Percentiles rank a stretch among this genome's conserved stretches.
Evolutionary conservation across 92 coral and sea anemone genomes (phyloP).

Genomic region (Phenganax marumi): DNA sequence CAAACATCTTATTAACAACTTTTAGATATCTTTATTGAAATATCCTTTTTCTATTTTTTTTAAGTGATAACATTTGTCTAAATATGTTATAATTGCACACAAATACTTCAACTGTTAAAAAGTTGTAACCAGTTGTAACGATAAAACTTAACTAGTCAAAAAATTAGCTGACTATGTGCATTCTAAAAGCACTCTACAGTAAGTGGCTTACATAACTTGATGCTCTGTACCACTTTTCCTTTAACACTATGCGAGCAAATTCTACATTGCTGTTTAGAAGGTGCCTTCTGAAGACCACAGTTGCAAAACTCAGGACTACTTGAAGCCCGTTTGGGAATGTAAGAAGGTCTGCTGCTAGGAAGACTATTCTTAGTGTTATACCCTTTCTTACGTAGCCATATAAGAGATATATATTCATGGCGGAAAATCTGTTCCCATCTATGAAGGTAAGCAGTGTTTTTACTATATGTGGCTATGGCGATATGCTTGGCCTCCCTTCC

Average conservation of each 20-base stretch:
- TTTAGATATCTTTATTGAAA: too few species aligned
- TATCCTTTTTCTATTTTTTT: not conserved
- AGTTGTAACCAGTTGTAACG: not conserved
- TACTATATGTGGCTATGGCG: constrained; percentile 21
- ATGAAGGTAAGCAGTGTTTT: constrained; percentile 21
- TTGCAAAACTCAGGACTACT: constrained; percentile 49
- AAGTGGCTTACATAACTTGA: not conserved
- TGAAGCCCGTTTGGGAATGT: constrained; percentile 24
- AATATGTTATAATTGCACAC: not conserved
- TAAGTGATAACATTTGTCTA: not conserved
- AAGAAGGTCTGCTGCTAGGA: not conserved
- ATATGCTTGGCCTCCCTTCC: constrained; percentile 51
- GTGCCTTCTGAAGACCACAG: constrained; percentile 40
- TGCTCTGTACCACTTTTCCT: not conserved
- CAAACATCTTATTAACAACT: too few species aligned
- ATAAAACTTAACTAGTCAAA: not conserved
- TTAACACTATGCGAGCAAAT: not conserved
- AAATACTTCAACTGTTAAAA: not conserved
- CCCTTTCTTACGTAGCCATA: constrained; percentile 36
- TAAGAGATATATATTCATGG: constrained; percentile 43
- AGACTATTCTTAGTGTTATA: not conserved
- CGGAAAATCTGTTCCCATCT: constrained; percentile 47
- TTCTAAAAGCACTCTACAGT: too few species aligned
- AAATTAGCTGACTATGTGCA: too few species aligned
- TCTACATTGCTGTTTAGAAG: not conserved